These are phyloP conservation scores for Leptinotarsa texana DNA, from an alignment of 1,140 invertebrate species.

Conservation along the genomic window DNA sequence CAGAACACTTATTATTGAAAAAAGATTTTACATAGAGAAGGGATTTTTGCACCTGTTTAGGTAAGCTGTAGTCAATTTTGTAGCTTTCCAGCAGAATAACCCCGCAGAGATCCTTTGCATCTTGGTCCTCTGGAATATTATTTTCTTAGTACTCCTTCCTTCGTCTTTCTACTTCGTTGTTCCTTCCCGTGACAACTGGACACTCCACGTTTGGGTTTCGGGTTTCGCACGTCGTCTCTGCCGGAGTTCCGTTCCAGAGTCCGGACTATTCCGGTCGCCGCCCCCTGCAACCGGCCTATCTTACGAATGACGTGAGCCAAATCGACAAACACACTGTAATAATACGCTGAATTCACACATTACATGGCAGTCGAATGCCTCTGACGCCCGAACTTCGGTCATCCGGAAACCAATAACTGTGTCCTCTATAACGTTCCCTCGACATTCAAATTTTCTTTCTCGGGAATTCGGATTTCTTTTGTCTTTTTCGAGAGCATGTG, in stretches of 20 bases:
- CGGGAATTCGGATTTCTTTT: neutral
- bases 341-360: conserved; percentile 45
- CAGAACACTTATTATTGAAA: too few species aligned
- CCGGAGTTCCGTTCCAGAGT: conserved; percentile 30
- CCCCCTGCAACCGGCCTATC: neutral
- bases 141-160: neutral
- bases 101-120: too few species aligned
- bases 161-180: conserved; percentile 16
- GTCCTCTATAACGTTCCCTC: conserved; percentile 27
- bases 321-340: conserved; percentile 38
- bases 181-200: conserved; percentile 41
- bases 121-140: too few species aligned
- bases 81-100: too few species aligned
- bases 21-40: too few species aligned
- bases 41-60: too few species aligned
- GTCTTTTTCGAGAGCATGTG: neutral
- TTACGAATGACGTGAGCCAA: conserved; percentile 34
- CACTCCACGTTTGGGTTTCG: conserved; percentile 40
- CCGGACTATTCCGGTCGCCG: conserved; percentile 16
- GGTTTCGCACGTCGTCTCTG: conserved; percentile 33
- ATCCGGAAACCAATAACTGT: conserved; percentile 42
- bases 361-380: conserved; percentile 30
- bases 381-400: conserved; percentile 30
- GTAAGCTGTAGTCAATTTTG: too few species aligned
- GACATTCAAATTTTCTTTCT: conserved; percentile 24